Base-by-base conservation (phyloP, 2,113 vertebrate genomes). In the Periophthalmus modestus region DNA sequence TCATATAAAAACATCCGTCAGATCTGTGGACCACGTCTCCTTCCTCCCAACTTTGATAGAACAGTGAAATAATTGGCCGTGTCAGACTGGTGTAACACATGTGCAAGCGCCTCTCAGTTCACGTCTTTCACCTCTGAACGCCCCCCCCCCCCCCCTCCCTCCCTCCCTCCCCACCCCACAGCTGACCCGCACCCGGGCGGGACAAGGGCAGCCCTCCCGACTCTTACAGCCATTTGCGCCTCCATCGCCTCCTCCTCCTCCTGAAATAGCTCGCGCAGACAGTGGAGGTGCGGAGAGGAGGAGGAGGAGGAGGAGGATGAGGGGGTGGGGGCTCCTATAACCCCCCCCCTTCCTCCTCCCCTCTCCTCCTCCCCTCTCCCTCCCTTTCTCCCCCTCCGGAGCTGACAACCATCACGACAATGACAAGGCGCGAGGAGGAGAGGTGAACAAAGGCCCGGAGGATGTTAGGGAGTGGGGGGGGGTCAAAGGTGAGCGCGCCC, bases 371-470 rank as follows among this genome's bases (percentile, higher is more conserved):
- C n/a, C n/a, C n/a, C n/a, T n/a, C n/a, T n/a, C n/a, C n/a, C n/a
- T n/a, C n/a, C n/a, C n/a, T n/a, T 95, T 95, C n/a, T n/a, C n/a
- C 92, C 92, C 91, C 95, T 93, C 93, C 92, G 87, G 89, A 95
- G 87, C 95, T 97, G 96, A 96, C 96, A 96, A 95, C 93, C 93
- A 94, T 97, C 95, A 95, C 92, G 89, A 93, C 94, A 92, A 92
- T 96, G 96, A 97, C 96, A 95, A 94, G 94, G 92, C 96, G 39
- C 39, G 39, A 95, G 95, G 95, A 96, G 95, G 94, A 95, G 81
- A 93, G 88, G 85, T 86, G 88, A 89, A 89, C 82, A 89, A 86
- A 90, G 85, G 77, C 83, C 79, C 79, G 85, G 85, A 89, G 89
- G 89, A 95, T 90, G 91, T 85, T 84, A 76, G 85, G 72, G 67